Conservation (phyloP, 1,140 invertebrate genomes). For the Euwallacea similis region DNA sequence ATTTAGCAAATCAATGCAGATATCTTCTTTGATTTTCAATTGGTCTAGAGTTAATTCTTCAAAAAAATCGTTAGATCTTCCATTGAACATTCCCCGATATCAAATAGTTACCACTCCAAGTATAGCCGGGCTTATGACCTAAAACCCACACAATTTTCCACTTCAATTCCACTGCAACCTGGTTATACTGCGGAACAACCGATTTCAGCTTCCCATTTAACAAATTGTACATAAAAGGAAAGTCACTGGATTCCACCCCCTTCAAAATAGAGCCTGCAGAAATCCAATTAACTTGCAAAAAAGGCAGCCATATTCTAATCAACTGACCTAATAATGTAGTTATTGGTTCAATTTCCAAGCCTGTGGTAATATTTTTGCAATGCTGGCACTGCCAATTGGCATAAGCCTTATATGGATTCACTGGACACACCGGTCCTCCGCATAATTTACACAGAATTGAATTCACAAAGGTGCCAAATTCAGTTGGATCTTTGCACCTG, state of each 20-base stretch:
- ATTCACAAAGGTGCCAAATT: constrained; percentile 51
- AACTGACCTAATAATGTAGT: constrained; percentile 26
- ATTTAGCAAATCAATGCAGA: constrained; percentile 53
- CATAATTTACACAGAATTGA: constrained; percentile 58
- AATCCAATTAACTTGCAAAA: not conserved
- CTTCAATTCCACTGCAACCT: constrained; percentile 59
- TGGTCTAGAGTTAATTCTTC: constrained; percentile 41
- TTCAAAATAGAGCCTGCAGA: constrained; percentile 53
- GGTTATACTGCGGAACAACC: constrained; percentile 57
- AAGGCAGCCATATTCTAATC: not conserved
- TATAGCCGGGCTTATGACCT: constrained; percentile 43
- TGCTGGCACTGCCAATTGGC: constrained; percentile 57
- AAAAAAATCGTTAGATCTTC: constrained; percentile 14
- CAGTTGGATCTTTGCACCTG: constrained; percentile 66
- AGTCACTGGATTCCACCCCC: constrained; percentile 53
- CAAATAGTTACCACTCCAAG: constrained; percentile 41
- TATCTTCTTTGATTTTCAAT: constrained; percentile 47
- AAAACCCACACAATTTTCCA: constrained; percentile 47
- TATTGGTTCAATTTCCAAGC: constrained; percentile 53
- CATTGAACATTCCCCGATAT: not conserved
- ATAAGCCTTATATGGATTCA: constrained; percentile 55
- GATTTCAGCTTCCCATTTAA: constrained; percentile 54
- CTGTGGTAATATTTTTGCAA: constrained; percentile 54
- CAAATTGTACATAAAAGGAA: constrained; percentile 56
- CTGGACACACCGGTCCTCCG: constrained; percentile 54